Evolutionary conservation across 2,888 invertebrate genomes (phyloP).

Genomic region (Drosophila colorata): DNA sequence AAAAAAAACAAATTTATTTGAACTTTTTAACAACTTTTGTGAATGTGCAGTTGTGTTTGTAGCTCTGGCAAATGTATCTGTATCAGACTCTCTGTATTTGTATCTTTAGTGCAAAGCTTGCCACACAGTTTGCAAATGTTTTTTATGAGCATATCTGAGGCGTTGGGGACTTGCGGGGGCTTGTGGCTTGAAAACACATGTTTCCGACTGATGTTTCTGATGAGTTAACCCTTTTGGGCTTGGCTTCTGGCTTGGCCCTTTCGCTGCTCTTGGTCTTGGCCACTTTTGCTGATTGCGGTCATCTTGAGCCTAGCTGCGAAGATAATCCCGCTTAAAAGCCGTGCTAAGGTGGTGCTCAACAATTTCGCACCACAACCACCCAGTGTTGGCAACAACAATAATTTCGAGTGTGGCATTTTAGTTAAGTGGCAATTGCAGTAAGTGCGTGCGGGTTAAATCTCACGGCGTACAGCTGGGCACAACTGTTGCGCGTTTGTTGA

Average conservation of each 20-base stretch:
- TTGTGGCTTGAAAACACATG: conserved; percentile 16
- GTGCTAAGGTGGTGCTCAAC: conserved; percentile 6
- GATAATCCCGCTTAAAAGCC: conserved; percentile 7
- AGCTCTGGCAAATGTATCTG: conserved; percentile 8
- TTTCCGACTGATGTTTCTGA: conserved; percentile 7
- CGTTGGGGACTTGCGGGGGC: not conserved
- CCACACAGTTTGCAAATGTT: conserved; percentile 54
- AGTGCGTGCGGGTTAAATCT: conserved; percentile 34
- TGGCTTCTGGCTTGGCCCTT: conserved; percentile 3
- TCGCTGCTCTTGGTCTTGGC: conserved; percentile 34
- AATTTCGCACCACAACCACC: not conserved
- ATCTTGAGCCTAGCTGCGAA: conserved; percentile 10
- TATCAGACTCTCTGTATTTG: conserved; percentile 20
- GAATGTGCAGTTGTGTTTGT: conserved; percentile 36
- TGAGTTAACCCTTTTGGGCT: conserved; percentile 30
- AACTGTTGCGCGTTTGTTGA: conserved; percentile 64
- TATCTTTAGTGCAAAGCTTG: conserved; percentile 37
- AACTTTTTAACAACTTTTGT: conserved; percentile 79
- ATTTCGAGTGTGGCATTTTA: conserved; percentile 42
- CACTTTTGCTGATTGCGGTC: conserved; percentile 73
- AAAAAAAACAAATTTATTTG: conserved; percentile 76
- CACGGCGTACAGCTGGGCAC: conserved; percentile 44
- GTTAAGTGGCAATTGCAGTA: conserved; percentile 55
- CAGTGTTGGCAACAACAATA: conserved; percentile 19
- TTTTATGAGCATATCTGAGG: conserved; percentile 56